Percentiles rank a stretch among this genome's conserved stretches.
These are phyloP conservation scores for Nesogale talazaci DNA, from an alignment of 2,113 vertebrate genomes.

Conservation along the genomic window DNA sequence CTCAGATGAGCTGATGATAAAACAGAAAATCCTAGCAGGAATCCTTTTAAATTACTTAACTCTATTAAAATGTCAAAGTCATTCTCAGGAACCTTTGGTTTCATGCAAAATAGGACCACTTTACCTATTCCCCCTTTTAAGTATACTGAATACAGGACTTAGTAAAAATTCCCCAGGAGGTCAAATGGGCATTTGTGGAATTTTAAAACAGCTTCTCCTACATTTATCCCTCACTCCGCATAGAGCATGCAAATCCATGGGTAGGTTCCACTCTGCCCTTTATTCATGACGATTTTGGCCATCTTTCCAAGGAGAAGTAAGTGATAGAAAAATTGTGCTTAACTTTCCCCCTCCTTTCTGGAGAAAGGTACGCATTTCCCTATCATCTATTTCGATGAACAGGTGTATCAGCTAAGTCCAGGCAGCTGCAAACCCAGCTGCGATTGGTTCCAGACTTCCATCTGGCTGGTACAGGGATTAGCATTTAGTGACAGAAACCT, in stretches of 20 bases:
- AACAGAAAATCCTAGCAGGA: constrained; percentile 70
- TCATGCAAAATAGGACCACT: constrained; percentile 73
- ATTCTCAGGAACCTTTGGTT: constrained; percentile 67
- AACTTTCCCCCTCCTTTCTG: constrained; percentile 67
- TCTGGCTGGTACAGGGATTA: constrained; percentile 39
- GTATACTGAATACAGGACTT: constrained; percentile 76
- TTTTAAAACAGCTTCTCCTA: constrained; percentile 63
- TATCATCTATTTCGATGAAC: constrained; percentile 66
- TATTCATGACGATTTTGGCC: constrained; percentile 66
- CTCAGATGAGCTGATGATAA: constrained; percentile 38
- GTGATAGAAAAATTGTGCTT: constrained; percentile 67
- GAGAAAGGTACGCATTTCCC: constrained; percentile 46
- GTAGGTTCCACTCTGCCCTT: not conserved
- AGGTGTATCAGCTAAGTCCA: constrained; percentile 77
- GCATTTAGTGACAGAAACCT: constrained; percentile 37
- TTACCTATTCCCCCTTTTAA: constrained; percentile 73
- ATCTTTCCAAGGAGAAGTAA: constrained; percentile 69
- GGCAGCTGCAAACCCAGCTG: constrained; percentile 57
- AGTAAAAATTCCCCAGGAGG: constrained; percentile 78
- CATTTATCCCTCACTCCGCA: constrained; percentile 56
- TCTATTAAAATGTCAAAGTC: constrained; percentile 75
- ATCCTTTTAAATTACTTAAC: constrained; percentile 77
- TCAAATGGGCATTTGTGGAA: constrained; percentile 68
- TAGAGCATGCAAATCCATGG: not conserved
- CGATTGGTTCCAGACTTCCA: constrained; percentile 35